Evolutionary conservation across 92 coral and sea anemone species (phyloP), one percentile per base, ranked within the genome.

Genomic region (Pocillopora meandrina): DNA sequence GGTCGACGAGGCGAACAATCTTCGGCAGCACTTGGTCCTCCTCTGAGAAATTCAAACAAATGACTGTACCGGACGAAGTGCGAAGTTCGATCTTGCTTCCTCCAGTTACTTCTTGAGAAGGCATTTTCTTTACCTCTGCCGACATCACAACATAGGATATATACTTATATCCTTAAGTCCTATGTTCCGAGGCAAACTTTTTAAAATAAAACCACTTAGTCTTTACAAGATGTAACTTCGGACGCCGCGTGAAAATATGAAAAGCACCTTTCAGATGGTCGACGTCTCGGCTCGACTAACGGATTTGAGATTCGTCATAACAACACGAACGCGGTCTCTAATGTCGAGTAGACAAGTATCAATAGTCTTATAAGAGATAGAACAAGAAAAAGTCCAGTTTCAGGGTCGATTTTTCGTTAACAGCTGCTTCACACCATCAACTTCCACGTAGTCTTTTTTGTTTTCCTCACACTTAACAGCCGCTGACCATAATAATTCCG

Each of bases 361-460:
- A 74, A 49, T 12, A 13, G 26, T 65, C 65, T 47, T 23, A 73
- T 17, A 55, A 62, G 33, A 72, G 71, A 36, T 72, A 73, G 42
- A 14, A 20, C 23, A 62, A 61, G 86, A 49, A 62, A 65, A 75
- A 83, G 60, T 35, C 7, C 61, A 52, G 55, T 73, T 74, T 23
- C 14, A 12, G 33, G 49, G 63, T 61, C 26, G 52, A 55, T 63
- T 65, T 66, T 57, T 16, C 15, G 15, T 18, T 23, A 65, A 79
- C 94, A 91, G 94, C 94, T 91, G 94, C 78, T 78, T 57, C 64
- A 78, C 82, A 81, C 79, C 84, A 60, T 86, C 70, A 78, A 71
- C 75, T 82, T 91, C 95, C 95, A 91, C 95, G 95, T 91, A 90
- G 91, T 60, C 94, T 85, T 93, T 93, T 93, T 90, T 86, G 74